phyloP scores from a whole-genome alignment of 2,113 vertebrate species.

The Accipiter cooperii region DNA sequence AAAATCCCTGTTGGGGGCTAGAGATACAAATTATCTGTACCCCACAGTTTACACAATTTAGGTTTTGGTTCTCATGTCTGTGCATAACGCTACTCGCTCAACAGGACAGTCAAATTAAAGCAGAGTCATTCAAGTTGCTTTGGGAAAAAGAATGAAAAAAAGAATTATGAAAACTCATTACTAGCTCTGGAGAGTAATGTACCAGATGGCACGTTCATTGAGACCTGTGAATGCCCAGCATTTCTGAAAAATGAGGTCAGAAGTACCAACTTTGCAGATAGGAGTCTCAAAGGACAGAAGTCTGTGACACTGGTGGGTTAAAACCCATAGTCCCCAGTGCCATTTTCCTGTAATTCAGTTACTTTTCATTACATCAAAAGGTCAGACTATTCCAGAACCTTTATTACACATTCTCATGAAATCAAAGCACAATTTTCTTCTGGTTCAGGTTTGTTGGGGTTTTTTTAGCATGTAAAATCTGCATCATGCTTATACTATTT shows the following conservation, averaged over 20 bases:
- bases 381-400: not conserved
- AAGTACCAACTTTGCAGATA: not conserved
- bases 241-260: not conserved
- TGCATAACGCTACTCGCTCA: not conserved
- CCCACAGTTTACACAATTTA: fast-evolving
- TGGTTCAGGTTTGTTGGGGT: no score
- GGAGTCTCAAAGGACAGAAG: not conserved
- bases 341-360: not conserved
- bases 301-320: not conserved
- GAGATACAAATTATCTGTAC: not conserved
- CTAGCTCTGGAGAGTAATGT: not conserved
- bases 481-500: not conserved
- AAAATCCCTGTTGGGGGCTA: not conserved
- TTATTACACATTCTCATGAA: not conserved
- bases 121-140: not conserved
- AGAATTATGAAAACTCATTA: not conserved
- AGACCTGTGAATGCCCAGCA: not conserved
- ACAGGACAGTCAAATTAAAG: not conserved
- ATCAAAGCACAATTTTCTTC: not conserved
- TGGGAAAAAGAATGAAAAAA: not conserved
- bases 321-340: not conserved
- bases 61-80: not conserved
- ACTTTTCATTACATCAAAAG: not conserved
- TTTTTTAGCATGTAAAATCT: not conserved
- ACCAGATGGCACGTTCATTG: not conserved